phyloP scores from a whole-genome alignment of 1,140 invertebrate species.

The Bombus turneri region DNA sequence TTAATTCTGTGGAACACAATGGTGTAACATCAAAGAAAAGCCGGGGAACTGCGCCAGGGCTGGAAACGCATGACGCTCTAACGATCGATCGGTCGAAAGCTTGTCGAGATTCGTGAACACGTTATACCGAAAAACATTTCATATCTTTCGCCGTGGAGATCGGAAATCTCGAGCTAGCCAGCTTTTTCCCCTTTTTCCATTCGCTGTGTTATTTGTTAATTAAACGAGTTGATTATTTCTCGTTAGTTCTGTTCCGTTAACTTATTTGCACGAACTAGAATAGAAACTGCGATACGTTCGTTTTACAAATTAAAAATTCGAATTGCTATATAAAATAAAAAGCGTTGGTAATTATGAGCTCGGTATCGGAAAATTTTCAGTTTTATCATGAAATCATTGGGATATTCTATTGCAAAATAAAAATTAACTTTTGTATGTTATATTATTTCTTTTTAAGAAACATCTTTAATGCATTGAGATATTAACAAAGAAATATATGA shows the following conservation, averaged over 20 bases:
- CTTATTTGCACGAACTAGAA: not conserved
- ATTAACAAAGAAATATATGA: too few species aligned
- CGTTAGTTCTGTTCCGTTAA: not conserved
- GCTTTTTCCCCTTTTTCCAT: not conserved
- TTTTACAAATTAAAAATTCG: too few species aligned
- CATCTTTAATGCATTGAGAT: too few species aligned
- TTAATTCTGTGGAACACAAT: not conserved
- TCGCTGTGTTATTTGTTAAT: not conserved
- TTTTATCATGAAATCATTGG: too few species aligned
- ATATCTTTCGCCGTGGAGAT: not conserved
- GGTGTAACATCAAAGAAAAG: not conserved
- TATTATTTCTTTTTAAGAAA: too few species aligned
- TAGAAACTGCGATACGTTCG: not conserved
- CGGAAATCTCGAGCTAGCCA: not conserved
- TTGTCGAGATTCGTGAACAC: not conserved
- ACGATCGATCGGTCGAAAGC: not conserved
- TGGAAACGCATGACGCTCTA: not conserved
- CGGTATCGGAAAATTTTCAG: too few species aligned
- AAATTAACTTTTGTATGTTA: too few species aligned
- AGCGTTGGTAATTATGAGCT: too few species aligned
- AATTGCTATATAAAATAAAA: too few species aligned
- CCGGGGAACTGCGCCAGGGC: not conserved
- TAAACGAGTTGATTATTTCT: not conserved
- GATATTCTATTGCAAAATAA: too few species aligned
- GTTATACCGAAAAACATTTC: not conserved